Percentiles rank a stretch among this genome's conserved stretches.
These are phyloP conservation scores for Ectemnius continuus DNA, from an alignment of 2,888 invertebrate species.

Conservation along the genomic window DNA sequence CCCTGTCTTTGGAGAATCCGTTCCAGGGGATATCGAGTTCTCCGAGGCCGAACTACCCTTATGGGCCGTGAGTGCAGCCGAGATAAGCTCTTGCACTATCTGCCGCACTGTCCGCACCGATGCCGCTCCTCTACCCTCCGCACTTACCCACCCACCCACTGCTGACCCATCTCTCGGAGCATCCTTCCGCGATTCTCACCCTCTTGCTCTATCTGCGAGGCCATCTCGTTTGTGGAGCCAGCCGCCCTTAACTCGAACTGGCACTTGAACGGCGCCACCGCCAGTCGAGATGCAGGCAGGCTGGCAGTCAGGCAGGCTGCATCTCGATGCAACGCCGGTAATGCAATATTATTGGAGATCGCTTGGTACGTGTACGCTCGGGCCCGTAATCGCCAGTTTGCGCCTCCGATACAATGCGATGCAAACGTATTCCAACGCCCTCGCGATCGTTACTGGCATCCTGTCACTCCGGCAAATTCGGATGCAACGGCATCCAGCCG, in stretches of 20 bases:
- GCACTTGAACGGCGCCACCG: not conserved
- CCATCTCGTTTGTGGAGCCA: not conserved
- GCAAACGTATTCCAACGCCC: constrained; percentile 15
- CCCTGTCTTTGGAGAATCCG: constrained; percentile 33
- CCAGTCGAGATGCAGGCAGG: not conserved
- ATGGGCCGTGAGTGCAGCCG: constrained; percentile 29
- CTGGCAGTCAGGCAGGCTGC: not conserved
- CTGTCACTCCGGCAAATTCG: no score
- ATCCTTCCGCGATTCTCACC: constrained; percentile 13
- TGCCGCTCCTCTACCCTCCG: not conserved
- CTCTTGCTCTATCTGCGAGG: not conserved
- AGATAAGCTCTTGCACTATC: constrained; percentile 37
- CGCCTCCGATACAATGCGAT: constrained; percentile 31
- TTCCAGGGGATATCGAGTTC: constrained; percentile 23
- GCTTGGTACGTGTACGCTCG: constrained; percentile 8
- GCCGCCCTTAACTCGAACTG: not conserved
- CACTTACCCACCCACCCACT: no score
- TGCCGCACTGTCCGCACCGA: constrained; percentile 7
- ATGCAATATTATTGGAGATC: constrained; percentile 51
- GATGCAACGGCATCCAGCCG: no score
- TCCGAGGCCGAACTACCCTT: constrained; percentile 20
- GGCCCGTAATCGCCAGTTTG: constrained; percentile 23
- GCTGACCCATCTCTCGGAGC: constrained; percentile 6
- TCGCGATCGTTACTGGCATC: no score
- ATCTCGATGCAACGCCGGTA: constrained; percentile 20